Evolutionary conservation across 1,140 invertebrate genomes (phyloP).

Genomic region (Drosophila takahashii): DNA sequence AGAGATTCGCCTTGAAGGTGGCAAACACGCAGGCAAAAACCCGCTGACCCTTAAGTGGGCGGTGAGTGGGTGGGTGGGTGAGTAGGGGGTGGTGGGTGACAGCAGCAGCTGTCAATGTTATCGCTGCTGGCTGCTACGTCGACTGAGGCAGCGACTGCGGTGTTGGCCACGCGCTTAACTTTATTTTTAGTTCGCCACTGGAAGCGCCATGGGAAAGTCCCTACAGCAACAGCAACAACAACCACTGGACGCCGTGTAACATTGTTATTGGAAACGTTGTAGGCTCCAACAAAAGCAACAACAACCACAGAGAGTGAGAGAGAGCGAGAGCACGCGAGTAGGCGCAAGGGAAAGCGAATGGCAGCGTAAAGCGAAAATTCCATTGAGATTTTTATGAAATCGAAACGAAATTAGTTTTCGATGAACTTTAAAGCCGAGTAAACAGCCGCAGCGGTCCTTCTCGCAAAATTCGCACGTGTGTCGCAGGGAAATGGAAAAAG

Average conservation of each 20-base stretch:
- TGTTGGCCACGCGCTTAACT: slow-evolving; percentile 76
- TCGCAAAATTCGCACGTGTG: slow-evolving; percentile 58
- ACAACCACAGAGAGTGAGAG: slow-evolving; percentile 13
- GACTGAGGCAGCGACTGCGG: slow-evolving; percentile 21
- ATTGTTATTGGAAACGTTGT: slow-evolving; percentile 78
- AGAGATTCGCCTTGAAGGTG: slow-evolving; percentile 60
- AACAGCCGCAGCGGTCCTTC: slow-evolving; percentile 64
- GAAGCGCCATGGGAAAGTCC: slow-evolving; percentile 69
- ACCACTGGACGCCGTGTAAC: slow-evolving; percentile 59
- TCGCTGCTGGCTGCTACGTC: slow-evolving; percentile 45
- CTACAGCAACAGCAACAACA: slow-evolving; percentile 48
- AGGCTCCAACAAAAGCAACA: slow-evolving; percentile 53
- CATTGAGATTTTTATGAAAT: slow-evolving; percentile 82
- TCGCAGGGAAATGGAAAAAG: slow-evolving; percentile 20
- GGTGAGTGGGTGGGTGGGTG: slow-evolving; percentile 1
- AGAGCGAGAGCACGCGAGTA: slow-evolving; percentile 27
- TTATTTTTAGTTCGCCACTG: slow-evolving; percentile 81
- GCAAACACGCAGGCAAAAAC: slow-evolving; percentile 46
- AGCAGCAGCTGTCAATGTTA: slow-evolving; percentile 75
- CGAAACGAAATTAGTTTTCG: slow-evolving; percentile 85
- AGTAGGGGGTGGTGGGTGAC: background rate
- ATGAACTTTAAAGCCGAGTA: slow-evolving; percentile 84
- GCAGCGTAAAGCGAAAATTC: slow-evolving; percentile 79
- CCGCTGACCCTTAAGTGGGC: slow-evolving; percentile 57
- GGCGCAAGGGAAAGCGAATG: slow-evolving; percentile 75